Base-by-base conservation (phyloP, 2,888 invertebrate genomes). In the Lepeophtheirus nordmannii region DNA sequence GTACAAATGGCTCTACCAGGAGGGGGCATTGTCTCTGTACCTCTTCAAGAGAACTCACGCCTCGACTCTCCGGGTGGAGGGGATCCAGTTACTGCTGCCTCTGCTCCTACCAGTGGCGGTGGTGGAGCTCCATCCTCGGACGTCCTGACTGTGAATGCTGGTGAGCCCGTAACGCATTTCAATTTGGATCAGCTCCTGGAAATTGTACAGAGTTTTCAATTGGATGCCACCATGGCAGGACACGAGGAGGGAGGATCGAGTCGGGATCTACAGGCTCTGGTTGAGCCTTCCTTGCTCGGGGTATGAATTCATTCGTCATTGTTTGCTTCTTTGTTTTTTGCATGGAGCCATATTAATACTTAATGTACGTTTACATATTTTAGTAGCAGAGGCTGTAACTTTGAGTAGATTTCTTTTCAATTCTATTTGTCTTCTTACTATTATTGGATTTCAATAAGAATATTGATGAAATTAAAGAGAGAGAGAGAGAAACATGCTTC, bases 161-260 rank as follows among this genome's bases (percentile, higher is more conserved):
- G 66, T 9, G 59, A 60, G 46, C 60, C 60, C 1, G 66, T 60
- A 39, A 66, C 66, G 20, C 70, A 71, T 40, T 71, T 71, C 62
- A 71, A 71, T 58, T 68, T 71, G 22, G 71, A 71, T 67, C 71
- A 71, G 61, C 69, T 71, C 41, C 69, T 71, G 38, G 70, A 70
- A 63, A 70, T 71, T 41, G 71, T 70, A 8, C 69, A 69, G 39
- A 70, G 70, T 46, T 71, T 71, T 63, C 70, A 70, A 20, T 53
- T 67, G 60, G 68, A 68, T 41, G 60, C 66, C 20, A 66, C 65
- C 17, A 56, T 63, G 63, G 63, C 63, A 17, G 56, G 63, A 30
- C 53, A 63, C 63, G 63, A 63, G 14, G 63, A 63, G 8, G 53
- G 37, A n/a, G 39, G 38, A 11, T 22, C 23, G 1, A 37, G 30